Base-by-base conservation (phyloP, 1,140 invertebrate species). In the Lethrus apterus region DNA sequence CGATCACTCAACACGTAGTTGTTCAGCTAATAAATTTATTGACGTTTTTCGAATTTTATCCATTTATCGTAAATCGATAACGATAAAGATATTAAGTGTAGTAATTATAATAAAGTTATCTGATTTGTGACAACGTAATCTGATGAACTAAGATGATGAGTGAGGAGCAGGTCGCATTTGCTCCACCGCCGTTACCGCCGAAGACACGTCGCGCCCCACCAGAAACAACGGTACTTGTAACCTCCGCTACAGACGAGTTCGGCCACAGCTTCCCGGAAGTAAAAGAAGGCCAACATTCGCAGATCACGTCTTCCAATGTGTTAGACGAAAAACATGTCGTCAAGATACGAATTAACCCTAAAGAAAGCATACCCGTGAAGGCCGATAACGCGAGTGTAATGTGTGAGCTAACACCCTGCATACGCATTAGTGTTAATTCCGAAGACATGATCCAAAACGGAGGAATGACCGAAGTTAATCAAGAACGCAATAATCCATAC, bases 321-420 rank as follows among this genome's bases (percentile, higher is more conserved):
- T 66, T 50, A 68, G 65, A 41, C 31, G 54, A 35, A 46, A 62
- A 66, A 9, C 77, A 82, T 63, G 78, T 81, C 48, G 79, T 82
- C 29, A 82, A 80, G 48, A 82, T 83, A 58, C 74, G 72, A 59
- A 80, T 83, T 57, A 80, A 78, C 60, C 75, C 79, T 5, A 70
- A 72, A 47, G 62, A 58, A 62, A 61, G 64, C 40, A 68, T 43
- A 69, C 67, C 66, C 26, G 63, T 63, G 4, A 68, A 67, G 67
- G 65, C 51, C 65, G 69, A 44, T 31, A 65, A 51, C 63, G 70
- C 38, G 58, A 56, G 54, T 64, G 65, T 46, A 30, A 38, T 36
- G 33, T 38, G 42, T 42, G 40, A 48, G 2, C 17, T 38, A 17
- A 43, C 49, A 34, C 54, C 49, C 34, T 70, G 70, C 57, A 69